Base-by-base conservation (phyloP, 2,888 invertebrate species). In the Drosophila neotestacea region DNA sequence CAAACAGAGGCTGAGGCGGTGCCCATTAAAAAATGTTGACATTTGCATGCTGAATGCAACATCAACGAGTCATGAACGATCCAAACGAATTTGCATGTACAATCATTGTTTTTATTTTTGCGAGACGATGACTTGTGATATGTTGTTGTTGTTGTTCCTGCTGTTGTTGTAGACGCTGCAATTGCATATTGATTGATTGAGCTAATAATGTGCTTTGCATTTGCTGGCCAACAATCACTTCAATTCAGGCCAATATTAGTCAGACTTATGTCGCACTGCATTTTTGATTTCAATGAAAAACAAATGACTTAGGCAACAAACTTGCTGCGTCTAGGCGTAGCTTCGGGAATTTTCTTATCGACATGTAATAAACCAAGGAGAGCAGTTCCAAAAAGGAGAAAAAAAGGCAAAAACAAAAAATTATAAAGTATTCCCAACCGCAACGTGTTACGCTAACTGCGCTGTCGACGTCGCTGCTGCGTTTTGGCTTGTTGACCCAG, bases 401-500 rank as follows among this genome's bases (percentile, higher is more conserved):
- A 44, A 44, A 39, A 44, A 58, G 3, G 4, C 6, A 39, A 9
- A 16, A 16, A 4, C 13, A 32, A 16, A 46, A 30, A 34, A 13
- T n/a, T 41, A 52, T 27, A 27, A 13, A 46, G n/a, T 66, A 70
- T 70, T 55, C 48, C 64, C 67, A 60, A 55, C 61, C 63, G 56
- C 73, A 70, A 50, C 30, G 32, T 52, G 6, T 65, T 50, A 56
- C 28, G 63, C 51, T 10, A 41, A 38, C 80, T 27, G 54, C 69
- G 64, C 59, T 39, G 83, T 27, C n/a, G 41, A 11, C 32, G 62
- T 70, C 72, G 71, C 73, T 56, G 67, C 85, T 78, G 72, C 77
- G 81, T 85, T 77, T 81, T 83, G 90, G 90, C 91, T 90, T 82
- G 90, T 90, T 92, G 92, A 92, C 91, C 91, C 77, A 91, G 85